Evolutionary conservation across 1,140 invertebrate genomes (phyloP).

Genomic region (Meloidogyne floridensis): DNA sequence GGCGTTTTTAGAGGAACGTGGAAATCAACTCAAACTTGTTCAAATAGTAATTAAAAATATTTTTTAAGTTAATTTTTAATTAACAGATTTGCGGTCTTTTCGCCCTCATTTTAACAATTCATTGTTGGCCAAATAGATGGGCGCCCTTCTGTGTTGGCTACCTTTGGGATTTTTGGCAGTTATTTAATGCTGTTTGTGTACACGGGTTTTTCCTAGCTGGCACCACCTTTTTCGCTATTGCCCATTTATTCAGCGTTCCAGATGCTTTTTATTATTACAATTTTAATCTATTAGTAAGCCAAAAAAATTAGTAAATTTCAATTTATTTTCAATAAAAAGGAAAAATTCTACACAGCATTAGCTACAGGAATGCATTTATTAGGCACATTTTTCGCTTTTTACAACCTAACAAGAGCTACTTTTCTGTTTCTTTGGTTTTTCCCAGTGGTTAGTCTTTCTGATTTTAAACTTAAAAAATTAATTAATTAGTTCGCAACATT

Average conservation of each 20-base stretch:
- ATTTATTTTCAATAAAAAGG: conserved; percentile 20
- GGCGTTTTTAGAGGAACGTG: conserved; percentile 25
- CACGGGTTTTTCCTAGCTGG: conserved; percentile 31
- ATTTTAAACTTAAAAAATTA: neutral
- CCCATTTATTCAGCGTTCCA: conserved; percentile 34
- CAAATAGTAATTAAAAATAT: conserved; percentile 22
- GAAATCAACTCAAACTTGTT: conserved; percentile 35
- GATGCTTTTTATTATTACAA: conserved; percentile 40
- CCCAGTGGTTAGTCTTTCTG: conserved; percentile 34
- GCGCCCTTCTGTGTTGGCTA: conserved; percentile 12
- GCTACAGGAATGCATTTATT: conserved; percentile 32
- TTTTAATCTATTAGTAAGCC: conserved; percentile 29
- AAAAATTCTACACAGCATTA: conserved; percentile 36
- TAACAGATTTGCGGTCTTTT: conserved; percentile 23
- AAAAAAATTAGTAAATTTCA: conserved; percentile 14
- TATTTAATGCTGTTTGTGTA: conserved; percentile 41
- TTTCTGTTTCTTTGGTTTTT: conserved; percentile 36
- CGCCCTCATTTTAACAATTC: conserved; percentile 30
- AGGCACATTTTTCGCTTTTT: conserved; percentile 20
- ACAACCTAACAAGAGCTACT: conserved; percentile 20
- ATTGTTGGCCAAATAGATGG: conserved; percentile 31
- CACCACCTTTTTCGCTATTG: conserved; percentile 30
- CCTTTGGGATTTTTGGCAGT: conserved; percentile 32
- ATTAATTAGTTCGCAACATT: conserved; percentile 27
- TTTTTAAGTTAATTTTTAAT: neutral